These are phyloP conservation scores for Leistus spinibarbis DNA, from an alignment of 2,888 invertebrate species.

Conservation along the genomic window DNA sequence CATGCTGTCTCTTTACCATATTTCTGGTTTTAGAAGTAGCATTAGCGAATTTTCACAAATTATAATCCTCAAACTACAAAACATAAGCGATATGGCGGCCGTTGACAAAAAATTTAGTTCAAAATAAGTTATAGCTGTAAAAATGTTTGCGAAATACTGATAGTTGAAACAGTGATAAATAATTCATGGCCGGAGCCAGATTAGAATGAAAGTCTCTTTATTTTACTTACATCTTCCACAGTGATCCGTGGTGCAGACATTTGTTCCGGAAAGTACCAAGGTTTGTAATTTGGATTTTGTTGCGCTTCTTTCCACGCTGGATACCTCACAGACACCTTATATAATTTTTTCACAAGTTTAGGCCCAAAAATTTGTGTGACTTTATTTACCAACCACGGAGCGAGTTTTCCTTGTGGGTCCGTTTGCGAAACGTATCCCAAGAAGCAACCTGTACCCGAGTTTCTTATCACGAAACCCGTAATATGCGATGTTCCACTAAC, in stretches of 20 bases:
- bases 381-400: constrained; percentile 89
- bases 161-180: no score
- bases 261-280: constrained; percentile 89
- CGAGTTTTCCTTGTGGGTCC: constrained; percentile 86
- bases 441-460: constrained; percentile 69
- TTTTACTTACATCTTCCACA: constrained; percentile 68
- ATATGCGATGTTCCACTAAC: constrained; percentile 66
- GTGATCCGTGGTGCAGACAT: constrained; percentile 73
- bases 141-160: no score
- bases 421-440: constrained; percentile 89
- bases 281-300: constrained; percentile 76
- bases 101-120: no score
- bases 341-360: constrained; percentile 80
- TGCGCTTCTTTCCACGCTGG: constrained; percentile 79
- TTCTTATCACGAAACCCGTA: constrained; percentile 72
- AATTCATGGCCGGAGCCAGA: no score
- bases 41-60: no score
- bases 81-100: no score
- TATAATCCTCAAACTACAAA: no score
- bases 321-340: constrained; percentile 83
- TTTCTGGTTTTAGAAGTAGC: no score
- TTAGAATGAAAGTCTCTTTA: not conserved
- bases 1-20: no score
- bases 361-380: constrained; percentile 87
- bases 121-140: no score